phyloP scores from a whole-genome alignment of 2,888 invertebrate species.

The Folsomia manolachei region DNA sequence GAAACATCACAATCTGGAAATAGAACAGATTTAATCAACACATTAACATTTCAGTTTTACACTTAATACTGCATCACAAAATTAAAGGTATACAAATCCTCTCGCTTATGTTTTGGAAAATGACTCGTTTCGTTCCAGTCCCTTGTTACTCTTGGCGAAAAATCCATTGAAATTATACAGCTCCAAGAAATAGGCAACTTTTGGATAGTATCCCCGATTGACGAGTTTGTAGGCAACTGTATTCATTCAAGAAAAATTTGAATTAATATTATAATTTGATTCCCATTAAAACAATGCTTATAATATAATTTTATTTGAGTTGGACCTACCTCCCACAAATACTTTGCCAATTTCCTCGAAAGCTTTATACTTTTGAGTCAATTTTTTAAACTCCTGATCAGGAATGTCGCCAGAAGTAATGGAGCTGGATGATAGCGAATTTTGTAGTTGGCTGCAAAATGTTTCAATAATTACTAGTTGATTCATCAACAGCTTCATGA shows the following conservation, averaged over 20 bases:
- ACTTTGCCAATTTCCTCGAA: conserved; percentile 45
- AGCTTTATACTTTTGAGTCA: conserved; percentile 37
- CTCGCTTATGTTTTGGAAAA: too few species aligned
- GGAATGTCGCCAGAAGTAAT: conserved; percentile 30
- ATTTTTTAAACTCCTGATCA: conserved; percentile 27
- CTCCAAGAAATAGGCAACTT: conserved; percentile 43
- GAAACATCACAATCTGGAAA: too few species aligned
- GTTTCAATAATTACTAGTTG: conserved; percentile 45
- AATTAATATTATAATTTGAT: neutral
- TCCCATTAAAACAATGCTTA: neutral
- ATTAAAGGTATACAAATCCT: too few species aligned
- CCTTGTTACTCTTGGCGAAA: conserved; percentile 14
- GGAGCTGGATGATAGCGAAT: conserved; percentile 14
- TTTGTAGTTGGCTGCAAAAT: conserved; percentile 36
- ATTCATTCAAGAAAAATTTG: conserved; percentile 4
- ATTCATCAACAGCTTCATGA: conserved; percentile 63
- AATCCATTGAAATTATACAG: conserved; percentile 48
- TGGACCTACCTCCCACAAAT: conserved; percentile 37
- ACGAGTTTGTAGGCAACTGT: conserved; percentile 43
- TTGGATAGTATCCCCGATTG: conserved; percentile 41
- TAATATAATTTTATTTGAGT: neutral
- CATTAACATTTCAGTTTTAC: too few species aligned
- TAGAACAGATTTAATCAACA: too few species aligned
- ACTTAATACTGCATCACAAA: too few species aligned
- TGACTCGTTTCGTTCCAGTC: too few species aligned